Base-by-base conservation (phyloP, 2,888 invertebrate species). In the Nymphalis urticae region DNA sequence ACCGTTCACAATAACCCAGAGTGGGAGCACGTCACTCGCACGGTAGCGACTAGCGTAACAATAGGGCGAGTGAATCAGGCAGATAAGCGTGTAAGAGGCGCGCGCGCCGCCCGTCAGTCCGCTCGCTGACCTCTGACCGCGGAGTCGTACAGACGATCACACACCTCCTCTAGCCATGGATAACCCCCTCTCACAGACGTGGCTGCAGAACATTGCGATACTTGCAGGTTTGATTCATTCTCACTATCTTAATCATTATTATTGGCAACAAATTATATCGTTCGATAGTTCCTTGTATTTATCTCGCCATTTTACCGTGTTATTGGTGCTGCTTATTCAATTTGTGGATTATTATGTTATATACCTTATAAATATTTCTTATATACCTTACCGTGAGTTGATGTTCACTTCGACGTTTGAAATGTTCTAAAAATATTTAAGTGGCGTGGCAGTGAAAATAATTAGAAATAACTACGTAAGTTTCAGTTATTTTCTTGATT, bases 111-210 rank as follows among this genome's bases (percentile, higher is more conserved):
- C 62, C 75, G 76, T 74, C 88, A 86, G 88, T 86, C 70, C 77
- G 78, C 79, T 76, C 75, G 73, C 78, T 86, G 88, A 90, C 89
- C 90, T 86, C 87, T 87, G 88, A 86, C 89, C 87, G 86, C 76
- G 73, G 79, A 80, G 85, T 81, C 84, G 85, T 78, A 62, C 60
- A 72, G 69, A 69, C 69, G 66, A 19, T 68, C 59, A 48, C 64
- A 48, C 64, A 42, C 61, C 48, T 7, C 50, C 53, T 36, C 60
- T 13, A 42, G 56, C 32, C 71, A 85, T 87, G 88, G 85, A 85
- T 70, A 73, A 80, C 68, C 79, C 79, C 16, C 71, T 86, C 32
- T 78, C 83, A n/a, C 73, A 82, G 53, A 78, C 76, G 65, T 89
- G 88, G 88, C 77, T 89, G 74, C 85, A 85, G 71, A 84, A 83